Conservation (phyloP, 1,140 invertebrate species). For the Magallana gigas region DNA sequence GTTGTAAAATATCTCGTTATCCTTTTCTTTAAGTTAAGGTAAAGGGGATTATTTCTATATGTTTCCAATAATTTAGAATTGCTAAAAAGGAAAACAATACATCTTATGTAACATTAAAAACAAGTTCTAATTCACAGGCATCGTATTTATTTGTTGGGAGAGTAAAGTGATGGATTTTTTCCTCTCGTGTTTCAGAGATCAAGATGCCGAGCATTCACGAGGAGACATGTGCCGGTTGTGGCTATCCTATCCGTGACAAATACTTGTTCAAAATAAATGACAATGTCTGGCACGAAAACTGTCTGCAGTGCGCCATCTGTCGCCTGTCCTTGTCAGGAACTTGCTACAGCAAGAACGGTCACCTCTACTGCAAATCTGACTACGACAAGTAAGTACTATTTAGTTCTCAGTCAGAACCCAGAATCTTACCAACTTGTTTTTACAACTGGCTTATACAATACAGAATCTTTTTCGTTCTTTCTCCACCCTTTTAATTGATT, state of each 20-base stretch:
- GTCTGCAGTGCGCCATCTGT: conserved; percentile 57
- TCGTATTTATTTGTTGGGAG: too few relatives aligned
- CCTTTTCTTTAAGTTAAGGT: neutral
- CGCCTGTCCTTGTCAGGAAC: conserved; percentile 50
- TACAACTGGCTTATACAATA: too few relatives aligned
- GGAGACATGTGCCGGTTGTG: conserved; percentile 53
- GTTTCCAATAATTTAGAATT: too few relatives aligned
- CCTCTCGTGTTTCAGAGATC: conserved; percentile 47
- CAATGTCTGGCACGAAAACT: conserved; percentile 56
- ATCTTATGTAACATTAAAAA: too few relatives aligned
- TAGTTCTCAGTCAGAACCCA: neutral
- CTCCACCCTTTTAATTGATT: too few relatives aligned
- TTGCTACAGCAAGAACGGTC: conserved; percentile 50
- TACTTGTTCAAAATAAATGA: conserved; percentile 53
- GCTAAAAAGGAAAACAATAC: too few relatives aligned
- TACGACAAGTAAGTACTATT: conserved; percentile 53
- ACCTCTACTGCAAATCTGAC: conserved; percentile 52
- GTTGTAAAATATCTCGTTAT: neutral
- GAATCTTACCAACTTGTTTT: too few relatives aligned
- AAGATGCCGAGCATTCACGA: conserved; percentile 52
- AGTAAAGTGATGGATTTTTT: neutral
- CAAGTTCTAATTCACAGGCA: too few relatives aligned
- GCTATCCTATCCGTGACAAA: conserved; percentile 46
- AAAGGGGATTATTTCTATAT: neutral
- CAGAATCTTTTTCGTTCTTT: too few relatives aligned